Evolutionary conservation across 2,888 invertebrate genomes (phyloP), one percentile per base, ranked within the genome.

Genomic region (Lymantria monacha): DNA sequence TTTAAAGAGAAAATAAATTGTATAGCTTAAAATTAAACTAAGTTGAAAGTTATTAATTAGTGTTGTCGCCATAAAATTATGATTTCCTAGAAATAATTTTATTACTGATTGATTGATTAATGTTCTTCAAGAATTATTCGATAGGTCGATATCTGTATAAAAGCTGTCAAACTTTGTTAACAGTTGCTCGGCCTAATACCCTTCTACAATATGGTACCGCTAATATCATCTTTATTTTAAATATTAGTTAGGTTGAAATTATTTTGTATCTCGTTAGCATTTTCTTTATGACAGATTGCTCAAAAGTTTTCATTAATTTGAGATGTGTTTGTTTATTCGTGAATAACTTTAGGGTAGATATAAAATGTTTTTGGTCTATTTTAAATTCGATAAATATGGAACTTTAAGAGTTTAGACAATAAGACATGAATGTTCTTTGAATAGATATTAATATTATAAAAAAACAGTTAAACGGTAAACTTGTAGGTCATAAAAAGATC

Each of bases 51-150:
- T 43, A 36, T 54, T 51, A 53, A 61, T 56, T 55, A 44, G 31
- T 45, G 45, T n/a, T 40, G 51, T 44, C 55, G 47, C 51, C 51
- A 46, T 40, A 45, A 64, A 61, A 54, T 59, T 47, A 30, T 51
- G 51, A 59, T 57, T 56, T 59, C 52, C 48, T 57, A 56, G 50
- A 57, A 72, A 63, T 64, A 53, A 64, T 65, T 69, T 65, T 64
- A 63, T 61, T 65, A 63, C 42, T 58, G 62, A 70, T 70, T 70
- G 74, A 73, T 73, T 73, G 69, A 72, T 74, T 70, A 69, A 70
- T 65, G 66, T 62, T 65, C 72, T 67, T 72, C 63, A 71, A 54
- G 50, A 59, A 63, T 64, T 65, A 61, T 62, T 55, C n/a, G n/a
- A n/a, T n/a, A n/a, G 44, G 55, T 63, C 64, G 66, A 63, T 66